Base-by-base conservation (phyloP, 2,888 invertebrate genomes). In the Chrysina gloriosa region DNA sequence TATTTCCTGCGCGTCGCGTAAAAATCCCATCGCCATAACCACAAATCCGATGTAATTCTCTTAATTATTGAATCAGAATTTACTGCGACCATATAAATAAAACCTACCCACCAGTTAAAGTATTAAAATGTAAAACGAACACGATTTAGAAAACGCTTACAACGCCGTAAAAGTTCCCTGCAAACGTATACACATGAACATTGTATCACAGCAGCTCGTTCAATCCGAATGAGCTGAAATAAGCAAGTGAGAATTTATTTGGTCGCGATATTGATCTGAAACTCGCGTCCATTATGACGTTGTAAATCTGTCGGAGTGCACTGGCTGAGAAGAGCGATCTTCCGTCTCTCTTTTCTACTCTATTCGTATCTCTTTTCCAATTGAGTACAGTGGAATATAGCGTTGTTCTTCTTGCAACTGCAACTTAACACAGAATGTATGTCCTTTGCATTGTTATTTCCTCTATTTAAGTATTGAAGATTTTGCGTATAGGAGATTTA, bases 201-300 rank as follows among this genome's bases (percentile, higher is more conserved):
- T 19, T 16, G n/a, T 19, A 47, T n/a, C 34, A 21, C 16, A 45
- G 58, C 39, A 61, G 58, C 27, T 42, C 42, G 58, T 42, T 42
- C 27, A 42, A 61, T 61, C 27, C 42, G 42, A 42, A 61, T 61
- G 27, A 42, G 42, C 58, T 61, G 58, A 61, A 61, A 61, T 61
- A 61, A 61, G 58, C 58, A 61, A 61, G 58, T 61, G 58, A 61
- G 58, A 61, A 61, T 61, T 61, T 61, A 61, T 61, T 61, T 61
- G 58, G 42, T 27, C 58, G 39, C 58, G 58, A 61, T 61, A 61
- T 61, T 61, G 58, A 61, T 61, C 58, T 61, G 58, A 61, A 61
- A 61, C 42, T 61, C 58, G 42, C 58, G 58, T 61, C 58, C 58
- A 61, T 61, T 61, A 61, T 61, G 58, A 61, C 42, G 58, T 61